phyloP scores from a whole-genome alignment of 2,888 invertebrate genomes.

The Chalcosyrphus nemorum region DNA sequence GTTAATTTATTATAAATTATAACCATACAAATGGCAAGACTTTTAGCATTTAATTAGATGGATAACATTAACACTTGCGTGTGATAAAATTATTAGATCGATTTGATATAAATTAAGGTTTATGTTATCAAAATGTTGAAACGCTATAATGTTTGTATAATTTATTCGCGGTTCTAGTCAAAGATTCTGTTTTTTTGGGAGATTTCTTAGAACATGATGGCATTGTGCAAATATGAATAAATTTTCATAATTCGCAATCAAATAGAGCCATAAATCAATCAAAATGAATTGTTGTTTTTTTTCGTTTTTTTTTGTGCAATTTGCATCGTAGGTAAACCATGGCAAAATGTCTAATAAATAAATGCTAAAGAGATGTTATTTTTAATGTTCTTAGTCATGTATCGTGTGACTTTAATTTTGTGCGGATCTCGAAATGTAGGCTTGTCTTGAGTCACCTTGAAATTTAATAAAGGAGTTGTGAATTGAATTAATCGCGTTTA shows the following conservation, averaged over 20 bases:
- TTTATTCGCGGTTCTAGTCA: neutral
- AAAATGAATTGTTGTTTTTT: too few relatives aligned
- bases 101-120: neutral
- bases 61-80: neutral
- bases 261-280: neutral
- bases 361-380: too few relatives aligned
- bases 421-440: neutral
- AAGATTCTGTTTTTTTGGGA: neutral
- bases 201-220: neutral
- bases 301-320: too few relatives aligned
- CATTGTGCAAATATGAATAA: neutral
- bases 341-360: neutral
- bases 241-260: neutral
- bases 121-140: neutral
- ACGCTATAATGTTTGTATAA: neutral
- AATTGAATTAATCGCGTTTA: too few relatives aligned
- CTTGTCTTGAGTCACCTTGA: too few relatives aligned
- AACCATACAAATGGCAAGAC: neutral
- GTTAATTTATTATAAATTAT: constrained; percentile 6
- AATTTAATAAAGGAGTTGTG: too few relatives aligned
- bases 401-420: neutral
- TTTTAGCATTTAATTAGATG: neutral
- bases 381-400: neutral
- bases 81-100: neutral
- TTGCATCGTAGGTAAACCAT: neutral